These are phyloP conservation scores for Coecobrya sp. DNA, from an alignment of 2,888 invertebrate genomes.

Conservation along the genomic window DNA sequence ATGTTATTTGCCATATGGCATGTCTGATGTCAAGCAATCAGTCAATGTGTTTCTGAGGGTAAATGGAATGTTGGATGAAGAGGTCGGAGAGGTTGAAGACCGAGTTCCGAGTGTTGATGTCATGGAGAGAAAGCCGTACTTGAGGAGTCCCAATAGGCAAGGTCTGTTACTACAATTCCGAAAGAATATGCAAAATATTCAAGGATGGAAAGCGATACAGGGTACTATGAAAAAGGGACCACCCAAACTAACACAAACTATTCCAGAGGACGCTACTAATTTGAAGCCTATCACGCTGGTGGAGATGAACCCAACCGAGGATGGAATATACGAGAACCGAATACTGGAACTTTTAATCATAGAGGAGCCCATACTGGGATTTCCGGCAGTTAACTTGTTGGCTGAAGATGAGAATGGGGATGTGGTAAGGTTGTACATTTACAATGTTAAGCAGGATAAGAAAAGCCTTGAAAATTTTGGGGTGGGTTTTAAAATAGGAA, in stretches of 20 bases:
- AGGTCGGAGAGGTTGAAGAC: not conserved
- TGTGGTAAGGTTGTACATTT: not conserved
- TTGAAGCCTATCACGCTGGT: not conserved
- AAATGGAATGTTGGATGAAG: not conserved
- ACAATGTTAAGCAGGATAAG: not conserved
- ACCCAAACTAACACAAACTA: not conserved
- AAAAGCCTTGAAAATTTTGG: not conserved
- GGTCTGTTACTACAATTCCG: not conserved
- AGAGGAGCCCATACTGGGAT: slow-evolving; percentile 26
- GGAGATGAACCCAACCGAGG: slow-evolving; percentile 47
- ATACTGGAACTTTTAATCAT: slow-evolving; percentile 33
- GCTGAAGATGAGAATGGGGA: slow-evolving; percentile 65
- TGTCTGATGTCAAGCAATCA: not conserved
- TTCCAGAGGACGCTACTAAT: not conserved
- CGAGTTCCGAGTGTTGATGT: not conserved
- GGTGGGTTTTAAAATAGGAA: not conserved
- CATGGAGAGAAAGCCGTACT: not conserved
- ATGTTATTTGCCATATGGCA: slow-evolving; percentile 3
- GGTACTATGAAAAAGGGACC: not conserved
- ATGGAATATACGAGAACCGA: slow-evolving; percentile 38
- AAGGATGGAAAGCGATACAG: too few relatives aligned
- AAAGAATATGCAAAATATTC: not conserved
- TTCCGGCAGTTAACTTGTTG: not conserved
- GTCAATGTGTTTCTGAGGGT: too few relatives aligned
- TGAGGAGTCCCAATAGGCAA: not conserved